These are phyloP conservation scores for Sebastes hopkinsi DNA, from an alignment of 2,797 vertebrate genomes.

Conservation along the genomic window DNA sequence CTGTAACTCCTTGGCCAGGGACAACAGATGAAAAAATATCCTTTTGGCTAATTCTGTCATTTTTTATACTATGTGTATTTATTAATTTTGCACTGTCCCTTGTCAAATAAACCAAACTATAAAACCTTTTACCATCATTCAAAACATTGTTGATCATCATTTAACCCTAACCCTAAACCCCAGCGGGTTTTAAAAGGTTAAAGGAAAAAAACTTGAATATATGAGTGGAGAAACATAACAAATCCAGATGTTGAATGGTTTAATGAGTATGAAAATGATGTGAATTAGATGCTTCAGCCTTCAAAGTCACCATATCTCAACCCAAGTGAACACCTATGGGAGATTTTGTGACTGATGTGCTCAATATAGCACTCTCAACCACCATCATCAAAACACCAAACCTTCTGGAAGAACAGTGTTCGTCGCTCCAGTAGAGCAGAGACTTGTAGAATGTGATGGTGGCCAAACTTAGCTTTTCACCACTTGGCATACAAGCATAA, in stretches of 20 bases:
- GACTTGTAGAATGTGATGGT: background rate
- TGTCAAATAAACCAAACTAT: too few species aligned
- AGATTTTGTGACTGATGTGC: background rate
- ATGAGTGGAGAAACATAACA: background rate
- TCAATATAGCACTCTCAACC: background rate
- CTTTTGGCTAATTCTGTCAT: too few species aligned
- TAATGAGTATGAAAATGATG: constrained; percentile 8
- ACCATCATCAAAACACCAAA: background rate
- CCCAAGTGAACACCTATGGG: background rate
- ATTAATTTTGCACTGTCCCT: too few species aligned
- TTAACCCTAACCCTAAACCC: background rate
- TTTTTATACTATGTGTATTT: too few species aligned
- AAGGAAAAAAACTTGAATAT: background rate
- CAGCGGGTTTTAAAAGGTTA: background rate
- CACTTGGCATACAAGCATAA: background rate
- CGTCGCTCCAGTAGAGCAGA: background rate
- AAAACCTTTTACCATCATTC: too few species aligned
- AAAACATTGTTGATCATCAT: background rate
- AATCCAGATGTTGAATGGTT: background rate
- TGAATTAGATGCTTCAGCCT: background rate
- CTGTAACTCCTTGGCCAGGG: too few species aligned
- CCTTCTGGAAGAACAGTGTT: background rate
- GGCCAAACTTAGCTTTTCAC: background rate
- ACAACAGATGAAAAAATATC: too few species aligned
- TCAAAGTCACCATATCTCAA: background rate